These are phyloP conservation scores for Agelastica alni DNA, from an alignment of 2,888 invertebrate genomes.

Conservation along the genomic window DNA sequence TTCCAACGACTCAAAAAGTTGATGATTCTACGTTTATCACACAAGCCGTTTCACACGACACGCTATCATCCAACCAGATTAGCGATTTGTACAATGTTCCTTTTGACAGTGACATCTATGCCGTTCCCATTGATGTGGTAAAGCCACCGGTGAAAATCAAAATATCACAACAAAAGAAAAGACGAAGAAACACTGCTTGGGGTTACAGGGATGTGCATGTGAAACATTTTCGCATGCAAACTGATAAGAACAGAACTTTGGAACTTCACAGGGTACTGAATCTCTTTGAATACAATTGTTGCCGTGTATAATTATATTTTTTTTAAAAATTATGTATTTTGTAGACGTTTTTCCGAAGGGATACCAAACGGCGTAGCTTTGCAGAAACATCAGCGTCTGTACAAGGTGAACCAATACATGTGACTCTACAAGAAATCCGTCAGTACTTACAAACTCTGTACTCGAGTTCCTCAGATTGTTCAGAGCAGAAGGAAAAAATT, in stretches of 20 bases:
- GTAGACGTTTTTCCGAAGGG: conserved; percentile 47
- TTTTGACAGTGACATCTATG: conserved; percentile 86
- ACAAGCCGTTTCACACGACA: conserved; percentile 86
- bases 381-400: conserved; percentile 65
- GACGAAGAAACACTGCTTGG: conserved; percentile 54
- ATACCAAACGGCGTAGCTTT: conserved; percentile 69
- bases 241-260: conserved; percentile 35
- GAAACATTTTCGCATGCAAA: conserved; percentile 36
- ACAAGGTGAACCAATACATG: conserved; percentile 76
- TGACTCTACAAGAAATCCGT: conserved; percentile 83
- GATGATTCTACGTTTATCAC: conserved; percentile 88
- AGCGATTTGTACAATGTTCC: conserved; percentile 87
- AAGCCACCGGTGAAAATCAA: conserved; percentile 62
- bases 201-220: conserved; percentile 54
- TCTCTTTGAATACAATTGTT: too few species aligned
- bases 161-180: conserved; percentile 43
- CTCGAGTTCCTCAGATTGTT: conserved; percentile 74
- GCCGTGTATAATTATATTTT: background rate
- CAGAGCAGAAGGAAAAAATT: conserved; percentile 58
- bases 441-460: conserved; percentile 82
- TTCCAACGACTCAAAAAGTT: conserved; percentile 70
- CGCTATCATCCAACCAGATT: conserved; percentile 75
- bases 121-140: conserved; percentile 82
- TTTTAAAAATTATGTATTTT: conserved; percentile 29
- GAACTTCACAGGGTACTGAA: conserved; percentile 38